Conservation (phyloP, 1,140 invertebrate genomes). For the Rhizoglyphus robini region DNA sequence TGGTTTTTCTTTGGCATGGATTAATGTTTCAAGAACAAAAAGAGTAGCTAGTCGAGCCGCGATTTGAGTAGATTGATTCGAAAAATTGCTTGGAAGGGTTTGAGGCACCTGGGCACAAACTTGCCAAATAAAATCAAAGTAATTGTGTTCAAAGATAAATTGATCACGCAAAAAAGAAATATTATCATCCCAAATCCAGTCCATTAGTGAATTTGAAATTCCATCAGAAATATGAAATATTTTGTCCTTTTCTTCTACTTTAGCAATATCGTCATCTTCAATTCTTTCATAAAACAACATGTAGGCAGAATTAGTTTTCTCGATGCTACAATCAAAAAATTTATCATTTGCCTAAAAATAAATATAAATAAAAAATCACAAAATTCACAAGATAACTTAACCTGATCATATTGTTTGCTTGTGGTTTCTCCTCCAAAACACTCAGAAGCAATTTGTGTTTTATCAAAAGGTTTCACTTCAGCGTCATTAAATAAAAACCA, state of each 20-base stretch:
- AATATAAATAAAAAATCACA: background rate
- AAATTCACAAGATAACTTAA: background rate
- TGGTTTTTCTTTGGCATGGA: constrained; percentile 92
- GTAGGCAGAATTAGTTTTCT: constrained; percentile 93
- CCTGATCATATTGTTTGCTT: constrained; percentile 75
- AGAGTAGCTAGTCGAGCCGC: constrained; percentile 76
- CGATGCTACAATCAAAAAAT: constrained; percentile 92
- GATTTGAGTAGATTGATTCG: constrained; percentile 50
- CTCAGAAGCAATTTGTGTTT: constrained; percentile 77
- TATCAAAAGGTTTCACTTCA: constrained; percentile 88
- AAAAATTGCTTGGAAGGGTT: constrained; percentile 45
- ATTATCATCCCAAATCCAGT: constrained; percentile 88
- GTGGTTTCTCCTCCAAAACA: constrained; percentile 96
- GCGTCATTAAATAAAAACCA: constrained; percentile 87
- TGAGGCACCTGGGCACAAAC: constrained; percentile 83
- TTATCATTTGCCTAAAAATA: constrained; percentile 68
- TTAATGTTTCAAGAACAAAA: constrained; percentile 89
- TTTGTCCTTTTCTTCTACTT: background rate
- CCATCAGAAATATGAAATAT: background rate
- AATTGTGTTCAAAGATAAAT: constrained; percentile 87
- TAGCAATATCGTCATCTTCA: constrained; percentile 10
- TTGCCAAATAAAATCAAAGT: constrained; percentile 92
- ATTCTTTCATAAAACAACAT: constrained; percentile 86
- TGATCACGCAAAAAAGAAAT: constrained; percentile 86
- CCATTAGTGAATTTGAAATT: background rate